phyloP scores from a whole-genome alignment of 2,113 vertebrate genomes.

The Phaethon lepturus region DNA sequence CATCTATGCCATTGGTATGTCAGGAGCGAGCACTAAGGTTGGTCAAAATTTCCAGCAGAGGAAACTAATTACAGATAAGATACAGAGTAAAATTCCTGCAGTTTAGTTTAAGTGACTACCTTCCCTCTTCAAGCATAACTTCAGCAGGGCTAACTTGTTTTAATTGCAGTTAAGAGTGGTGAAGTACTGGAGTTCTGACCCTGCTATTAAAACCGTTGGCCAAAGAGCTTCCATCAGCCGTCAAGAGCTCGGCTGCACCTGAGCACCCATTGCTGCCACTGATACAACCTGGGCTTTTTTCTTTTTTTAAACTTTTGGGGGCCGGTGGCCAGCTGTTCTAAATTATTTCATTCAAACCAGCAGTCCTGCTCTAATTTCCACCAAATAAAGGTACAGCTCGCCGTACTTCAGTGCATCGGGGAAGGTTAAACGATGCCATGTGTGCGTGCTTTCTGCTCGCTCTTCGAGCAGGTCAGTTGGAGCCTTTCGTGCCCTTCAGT shows the following conservation, averaged over 20 bases:
- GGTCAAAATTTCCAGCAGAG: not conserved
- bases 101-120: not conserved
- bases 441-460: rapidly evolving
- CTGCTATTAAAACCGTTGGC: not conserved
- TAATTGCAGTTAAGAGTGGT: no score
- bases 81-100: not conserved
- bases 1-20: rapidly evolving
- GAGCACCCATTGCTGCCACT: not conserved
- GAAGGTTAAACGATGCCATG: rapidly evolving
- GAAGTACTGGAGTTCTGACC: not conserved
- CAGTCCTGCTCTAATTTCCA: not conserved
- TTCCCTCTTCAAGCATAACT: not conserved
- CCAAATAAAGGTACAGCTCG: rapidly evolving
- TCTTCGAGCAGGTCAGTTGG: not conserved
- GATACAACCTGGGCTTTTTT: rapidly evolving
- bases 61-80: not conserved
- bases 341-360: not conserved
- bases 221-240: not conserved
- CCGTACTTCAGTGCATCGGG: rapidly evolving
- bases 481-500: not conserved
- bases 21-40: not conserved
- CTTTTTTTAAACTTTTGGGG: not conserved
- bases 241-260: not conserved
- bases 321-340: not conserved
- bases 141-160: not conserved